phyloP scores from a whole-genome alignment of 2,113 vertebrate species.

The Elaphurus davidianus region DNA sequence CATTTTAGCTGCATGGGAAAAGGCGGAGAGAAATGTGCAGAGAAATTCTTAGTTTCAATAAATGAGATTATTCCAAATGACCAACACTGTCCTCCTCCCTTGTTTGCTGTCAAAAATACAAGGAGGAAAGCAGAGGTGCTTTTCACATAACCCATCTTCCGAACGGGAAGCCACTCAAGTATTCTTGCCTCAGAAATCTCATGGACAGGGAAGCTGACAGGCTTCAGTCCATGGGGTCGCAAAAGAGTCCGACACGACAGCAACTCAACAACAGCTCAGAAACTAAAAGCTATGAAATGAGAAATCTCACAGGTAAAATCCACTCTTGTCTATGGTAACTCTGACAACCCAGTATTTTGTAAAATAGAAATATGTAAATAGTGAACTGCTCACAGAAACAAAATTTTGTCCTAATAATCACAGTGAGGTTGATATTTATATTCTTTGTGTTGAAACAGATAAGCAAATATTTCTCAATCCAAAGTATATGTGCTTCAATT shows the following conservation, averaged over 20 bases:
- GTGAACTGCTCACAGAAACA: background rate
- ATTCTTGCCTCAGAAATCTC: background rate
- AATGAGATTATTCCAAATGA: slow-evolving; percentile 22
- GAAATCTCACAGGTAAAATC: background rate
- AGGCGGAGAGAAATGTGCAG: background rate
- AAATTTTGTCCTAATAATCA: background rate
- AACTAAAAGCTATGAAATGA: background rate
- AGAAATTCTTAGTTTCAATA: slow-evolving; percentile 27
- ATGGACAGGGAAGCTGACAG: background rate
- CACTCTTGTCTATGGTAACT: background rate
- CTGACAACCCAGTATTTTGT: background rate
- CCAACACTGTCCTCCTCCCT: background rate
- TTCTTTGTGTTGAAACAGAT: background rate
- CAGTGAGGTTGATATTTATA: background rate
- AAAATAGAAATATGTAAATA: background rate
- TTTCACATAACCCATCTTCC: background rate
- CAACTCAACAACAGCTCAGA: background rate
- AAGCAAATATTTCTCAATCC: background rate
- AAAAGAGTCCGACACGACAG: background rate
- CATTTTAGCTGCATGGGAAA: slow-evolving; percentile 27
- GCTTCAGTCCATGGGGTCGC: background rate
- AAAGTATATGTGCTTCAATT: background rate
- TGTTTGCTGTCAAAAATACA: background rate
- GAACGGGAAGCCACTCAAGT: background rate
- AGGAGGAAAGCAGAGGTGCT: background rate